Evolutionary conservation across 2,888 invertebrate species (phyloP).

Genomic region (Euplagia quadripunctaria): DNA sequence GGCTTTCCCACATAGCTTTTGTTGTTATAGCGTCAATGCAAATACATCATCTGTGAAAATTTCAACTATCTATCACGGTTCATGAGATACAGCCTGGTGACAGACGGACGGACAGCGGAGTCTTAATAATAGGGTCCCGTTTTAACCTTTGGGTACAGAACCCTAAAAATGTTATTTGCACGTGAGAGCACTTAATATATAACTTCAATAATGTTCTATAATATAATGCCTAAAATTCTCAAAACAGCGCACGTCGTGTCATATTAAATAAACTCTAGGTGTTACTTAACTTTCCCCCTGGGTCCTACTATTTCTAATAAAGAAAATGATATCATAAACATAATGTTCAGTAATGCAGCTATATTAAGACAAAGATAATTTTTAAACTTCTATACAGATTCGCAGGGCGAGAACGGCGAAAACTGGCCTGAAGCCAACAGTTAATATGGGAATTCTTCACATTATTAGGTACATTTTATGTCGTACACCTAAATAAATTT

Average conservation of each 20-base stretch:
- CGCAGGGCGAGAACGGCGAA: conserved; percentile 31
- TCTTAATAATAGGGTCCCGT: no score
- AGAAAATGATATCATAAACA: conserved; percentile 38
- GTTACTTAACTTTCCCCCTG: not conserved
- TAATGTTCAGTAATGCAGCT: conserved; percentile 32
- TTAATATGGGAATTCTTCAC: conserved; percentile 64
- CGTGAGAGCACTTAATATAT: not conserved
- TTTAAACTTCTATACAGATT: conserved; percentile 44
- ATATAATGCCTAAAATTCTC: not conserved
- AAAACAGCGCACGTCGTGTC: not conserved
- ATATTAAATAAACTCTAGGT: not conserved
- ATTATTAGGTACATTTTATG: conserved; percentile 64
- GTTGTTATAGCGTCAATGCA: no score
- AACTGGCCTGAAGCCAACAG: conserved; percentile 64
- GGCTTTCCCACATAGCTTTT: no score
- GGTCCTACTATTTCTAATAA: conserved; percentile 31
- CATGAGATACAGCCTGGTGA: no score
- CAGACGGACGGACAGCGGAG: no score
- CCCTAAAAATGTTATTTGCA: no score
- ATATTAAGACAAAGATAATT: conserved; percentile 38
- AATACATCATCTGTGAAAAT: no score
- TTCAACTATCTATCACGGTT: no score
- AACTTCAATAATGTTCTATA: not conserved
- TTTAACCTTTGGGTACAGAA: no score
- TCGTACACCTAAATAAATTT: conserved; percentile 57